Evolutionary conservation across 2,113 vertebrate species (phyloP).

Genomic region (Pycnonotus jocosus): DNA sequence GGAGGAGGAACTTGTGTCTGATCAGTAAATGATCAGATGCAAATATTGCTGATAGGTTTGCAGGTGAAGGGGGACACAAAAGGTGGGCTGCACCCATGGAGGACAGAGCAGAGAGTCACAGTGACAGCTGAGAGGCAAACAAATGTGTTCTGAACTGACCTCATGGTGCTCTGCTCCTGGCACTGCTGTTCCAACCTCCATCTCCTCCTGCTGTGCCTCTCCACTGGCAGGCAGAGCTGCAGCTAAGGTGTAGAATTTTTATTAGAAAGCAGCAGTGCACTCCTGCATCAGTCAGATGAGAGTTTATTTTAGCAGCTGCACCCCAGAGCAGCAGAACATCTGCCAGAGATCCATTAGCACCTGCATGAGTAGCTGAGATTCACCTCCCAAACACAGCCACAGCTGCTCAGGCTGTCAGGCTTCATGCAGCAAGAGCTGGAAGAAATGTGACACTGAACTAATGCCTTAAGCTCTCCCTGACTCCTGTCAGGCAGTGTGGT

Average conservation of each 20-base stretch:
- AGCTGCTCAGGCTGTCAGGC: neutral
- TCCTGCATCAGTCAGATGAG: neutral
- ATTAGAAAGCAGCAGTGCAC: neutral
- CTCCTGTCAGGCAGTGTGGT: neutral
- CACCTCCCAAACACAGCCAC: neutral
- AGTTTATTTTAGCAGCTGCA: neutral
- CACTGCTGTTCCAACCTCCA: neutral
- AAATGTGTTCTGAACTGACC: slow-evolving; percentile 33
- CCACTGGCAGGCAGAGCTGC: neutral
- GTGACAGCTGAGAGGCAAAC: neutral
- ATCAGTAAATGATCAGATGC: neutral
- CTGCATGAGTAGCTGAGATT: neutral
- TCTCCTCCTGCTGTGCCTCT: neutral
- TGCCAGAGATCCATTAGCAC: neutral
- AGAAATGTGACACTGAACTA: neutral
- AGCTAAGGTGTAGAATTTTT: neutral
- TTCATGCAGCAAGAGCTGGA: neutral
- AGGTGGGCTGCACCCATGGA: neutral
- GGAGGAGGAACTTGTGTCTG: neutral
- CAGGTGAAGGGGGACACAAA: neutral
- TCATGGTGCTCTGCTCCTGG: neutral
- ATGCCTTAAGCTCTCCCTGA: neutral
- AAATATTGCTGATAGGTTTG: neutral
- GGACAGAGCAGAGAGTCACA: neutral
- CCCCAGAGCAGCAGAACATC: neutral